These are phyloP conservation scores for Antrozous pallidus DNA, from an alignment of 2,797 vertebrate genomes.

Conservation along the genomic window DNA sequence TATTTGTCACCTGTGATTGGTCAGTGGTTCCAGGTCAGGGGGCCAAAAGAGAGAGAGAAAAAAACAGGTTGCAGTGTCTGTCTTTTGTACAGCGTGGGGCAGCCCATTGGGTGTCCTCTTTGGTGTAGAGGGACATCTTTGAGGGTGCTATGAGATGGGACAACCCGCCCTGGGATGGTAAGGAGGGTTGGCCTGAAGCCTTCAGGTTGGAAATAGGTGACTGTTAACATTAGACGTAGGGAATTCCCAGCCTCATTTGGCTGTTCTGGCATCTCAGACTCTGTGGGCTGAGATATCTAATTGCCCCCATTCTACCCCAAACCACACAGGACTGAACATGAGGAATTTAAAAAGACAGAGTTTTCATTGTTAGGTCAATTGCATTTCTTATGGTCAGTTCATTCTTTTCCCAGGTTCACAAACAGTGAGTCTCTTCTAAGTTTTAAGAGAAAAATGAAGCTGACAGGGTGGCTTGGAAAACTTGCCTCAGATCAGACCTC, in stretches of 20 bases:
- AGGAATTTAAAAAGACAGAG: background rate
- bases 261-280: background rate
- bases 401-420: background rate
- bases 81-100: background rate
- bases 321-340: background rate
- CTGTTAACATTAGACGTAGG: background rate
- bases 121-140: background rate
- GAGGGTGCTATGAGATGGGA: background rate
- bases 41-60: background rate
- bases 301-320: accelerated
- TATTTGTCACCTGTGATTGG: background rate
- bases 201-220: background rate
- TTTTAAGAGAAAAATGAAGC: background rate
- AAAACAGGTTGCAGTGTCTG: background rate
- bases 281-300: background rate
- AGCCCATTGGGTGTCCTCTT: background rate
- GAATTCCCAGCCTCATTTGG: background rate
- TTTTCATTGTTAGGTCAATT: background rate
- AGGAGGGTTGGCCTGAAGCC: background rate
- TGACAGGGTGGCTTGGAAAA: background rate
- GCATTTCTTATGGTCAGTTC: background rate
- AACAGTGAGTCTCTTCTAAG: background rate
- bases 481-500: background rate
- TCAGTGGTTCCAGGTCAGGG: background rate
- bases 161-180: background rate